Base-by-base conservation (phyloP, 2,113 vertebrate genomes). In the Porphyrio hochstetteri region DNA sequence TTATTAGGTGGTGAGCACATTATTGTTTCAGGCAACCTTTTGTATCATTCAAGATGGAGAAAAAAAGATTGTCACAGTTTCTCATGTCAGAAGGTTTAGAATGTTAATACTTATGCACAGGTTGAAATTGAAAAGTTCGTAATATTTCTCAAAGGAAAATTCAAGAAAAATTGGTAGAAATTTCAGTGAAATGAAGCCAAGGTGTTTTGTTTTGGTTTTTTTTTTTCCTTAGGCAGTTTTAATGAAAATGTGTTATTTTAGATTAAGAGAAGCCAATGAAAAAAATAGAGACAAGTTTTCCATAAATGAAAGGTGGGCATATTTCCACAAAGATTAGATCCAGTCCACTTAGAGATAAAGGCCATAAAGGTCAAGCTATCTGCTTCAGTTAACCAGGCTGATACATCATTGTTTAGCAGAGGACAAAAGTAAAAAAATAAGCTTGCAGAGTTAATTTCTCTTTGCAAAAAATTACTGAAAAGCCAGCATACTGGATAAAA, bases 151-250 rank as follows among this genome's bases (percentile, higher is more conserved):
- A 70, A 25, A 74, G 14, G 19, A 55, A 46, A 91, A 84, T n/a
- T 80, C 3, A 46, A 64, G 19, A 33, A 70, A 74, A 86, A 56
- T 0, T 13, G 1, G 4, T 35, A 71, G 75, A 44, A 50, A 78
- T n/a, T 60, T 90, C 38, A 74, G 25, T 63, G 11, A 16, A 56
- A 20, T 82, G 28, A 82, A 86, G 64, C 5, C 2, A 61, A 36
- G 5, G 8, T 0, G 2, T 1, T 0, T 48, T 0, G 2, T 0
- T 0, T 48, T 48, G 48, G 46, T 48, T 17, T 17, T 46, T n/a
- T 50, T 71, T 52, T 24, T 35, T 4, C 13, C 11, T 7, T 36
- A 46, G 1, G 2, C 6, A 35, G 1, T 85, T 90, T 88, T 35
- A 69, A 9, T 53, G 57, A 56, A 76, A 25, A 27, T 19, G 2